Percentiles rank a stretch among this genome's conserved stretches.
phyloP scores from a whole-genome alignment of 2,113 vertebrate genomes.

The Calyptommatus sinebrachiatus region DNA sequence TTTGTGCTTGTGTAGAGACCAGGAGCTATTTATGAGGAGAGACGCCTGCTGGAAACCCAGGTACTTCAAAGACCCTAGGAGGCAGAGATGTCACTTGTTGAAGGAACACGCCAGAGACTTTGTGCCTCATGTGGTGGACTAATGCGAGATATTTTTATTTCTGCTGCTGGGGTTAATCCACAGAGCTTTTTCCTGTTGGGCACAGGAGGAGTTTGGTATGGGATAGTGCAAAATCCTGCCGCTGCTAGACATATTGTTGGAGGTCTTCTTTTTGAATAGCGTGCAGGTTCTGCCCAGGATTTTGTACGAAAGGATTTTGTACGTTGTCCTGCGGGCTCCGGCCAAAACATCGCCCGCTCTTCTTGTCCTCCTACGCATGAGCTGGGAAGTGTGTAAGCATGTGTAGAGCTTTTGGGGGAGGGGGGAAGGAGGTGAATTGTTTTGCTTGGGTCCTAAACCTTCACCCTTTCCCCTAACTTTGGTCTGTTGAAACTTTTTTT shows the following conservation, averaged over 20 bases:
- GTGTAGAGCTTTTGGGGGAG: no score
- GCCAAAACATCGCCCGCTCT: not conserved
- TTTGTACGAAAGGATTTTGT: slow-evolving; percentile 8
- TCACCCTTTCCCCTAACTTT: not conserved
- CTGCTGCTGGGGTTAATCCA: not conserved
- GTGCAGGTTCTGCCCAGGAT: not conserved
- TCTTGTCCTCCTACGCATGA: not conserved
- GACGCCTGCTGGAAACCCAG: not conserved
- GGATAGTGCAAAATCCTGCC: not conserved
- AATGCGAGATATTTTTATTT: not conserved
- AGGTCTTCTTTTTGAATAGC: not conserved
- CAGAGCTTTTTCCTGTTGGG: not conserved
- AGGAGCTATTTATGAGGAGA: not conserved
- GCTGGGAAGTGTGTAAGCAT: not conserved
- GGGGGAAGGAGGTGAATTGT: not conserved
- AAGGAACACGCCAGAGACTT: not conserved
- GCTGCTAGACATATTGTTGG: not conserved
- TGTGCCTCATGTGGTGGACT: no score
- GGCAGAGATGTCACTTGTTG: not conserved
- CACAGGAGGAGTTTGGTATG: not conserved
- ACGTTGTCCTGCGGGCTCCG: not conserved
- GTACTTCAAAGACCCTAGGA: not conserved
- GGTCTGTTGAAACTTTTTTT: slow-evolving; percentile 23
- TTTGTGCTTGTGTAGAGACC: not conserved
- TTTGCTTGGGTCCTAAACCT: not conserved